Percentiles rank a stretch among this genome's conserved stretches.
These are phyloP conservation scores for Galbula dea DNA, from an alignment of 2,113 vertebrate species.

Conservation along the genomic window DNA sequence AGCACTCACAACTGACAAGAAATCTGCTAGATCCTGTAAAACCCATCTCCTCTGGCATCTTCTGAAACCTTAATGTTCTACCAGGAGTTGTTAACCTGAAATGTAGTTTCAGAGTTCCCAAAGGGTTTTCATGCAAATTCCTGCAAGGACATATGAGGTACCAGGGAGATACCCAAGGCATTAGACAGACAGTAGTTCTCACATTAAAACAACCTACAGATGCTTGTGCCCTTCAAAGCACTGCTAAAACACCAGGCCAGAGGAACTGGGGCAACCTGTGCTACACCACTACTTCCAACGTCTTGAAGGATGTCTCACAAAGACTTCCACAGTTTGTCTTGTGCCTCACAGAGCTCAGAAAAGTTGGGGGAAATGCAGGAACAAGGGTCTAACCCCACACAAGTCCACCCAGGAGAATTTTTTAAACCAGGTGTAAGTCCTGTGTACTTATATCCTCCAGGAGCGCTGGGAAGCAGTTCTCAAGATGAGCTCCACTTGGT, in stretches of 20 bases:
- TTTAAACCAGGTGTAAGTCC: fast-evolving
- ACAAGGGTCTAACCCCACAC: neutral
- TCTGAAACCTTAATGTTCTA: neutral
- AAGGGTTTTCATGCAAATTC: neutral
- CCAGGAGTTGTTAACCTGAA: neutral
- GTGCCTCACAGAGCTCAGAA: neutral
- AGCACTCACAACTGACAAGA: neutral
- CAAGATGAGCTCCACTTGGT: neutral
- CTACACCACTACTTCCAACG: neutral
- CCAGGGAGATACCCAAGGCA: neutral
- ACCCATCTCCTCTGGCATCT: neutral
- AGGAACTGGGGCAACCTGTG: neutral
- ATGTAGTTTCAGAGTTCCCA: neutral
- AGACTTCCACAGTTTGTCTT: neutral
- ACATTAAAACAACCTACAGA: neutral
- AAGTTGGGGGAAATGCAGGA: neutral
- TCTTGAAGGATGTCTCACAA: neutral
- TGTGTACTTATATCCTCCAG: neutral
- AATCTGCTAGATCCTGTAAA: neutral
- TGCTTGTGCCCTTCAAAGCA: neutral
- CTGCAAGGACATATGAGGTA: neutral
- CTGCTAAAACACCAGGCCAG: neutral
- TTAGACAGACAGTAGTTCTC: neutral
- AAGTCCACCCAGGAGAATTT: neutral
- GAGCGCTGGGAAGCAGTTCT: neutral